Percentiles rank a stretch among this genome's conserved stretches.
Evolutionary conservation across 2,113 vertebrate genomes (phyloP).

Genomic region (Sylvilagus bachmani): DNA sequence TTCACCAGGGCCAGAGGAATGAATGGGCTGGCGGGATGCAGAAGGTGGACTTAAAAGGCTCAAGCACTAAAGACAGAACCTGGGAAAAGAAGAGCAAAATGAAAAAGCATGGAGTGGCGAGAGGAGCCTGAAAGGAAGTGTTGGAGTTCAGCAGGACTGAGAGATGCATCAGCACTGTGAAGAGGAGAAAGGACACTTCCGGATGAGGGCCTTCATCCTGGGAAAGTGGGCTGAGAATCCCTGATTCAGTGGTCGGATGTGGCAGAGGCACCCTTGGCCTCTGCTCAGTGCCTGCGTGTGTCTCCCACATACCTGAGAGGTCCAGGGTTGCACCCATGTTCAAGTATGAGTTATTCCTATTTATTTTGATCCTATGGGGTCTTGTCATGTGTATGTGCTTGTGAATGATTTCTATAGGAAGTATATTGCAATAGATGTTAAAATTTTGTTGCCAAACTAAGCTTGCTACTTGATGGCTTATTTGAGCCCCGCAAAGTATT

Average conservation of each 20-base stretch:
- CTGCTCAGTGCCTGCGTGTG: neutral
- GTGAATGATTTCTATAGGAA: constrained; percentile 35
- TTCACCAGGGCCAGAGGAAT: neutral
- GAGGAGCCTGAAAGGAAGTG: neutral
- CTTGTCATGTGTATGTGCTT: neutral
- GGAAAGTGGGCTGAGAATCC: constrained; percentile 39
- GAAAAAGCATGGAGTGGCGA: neutral
- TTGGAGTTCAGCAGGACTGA: neutral
- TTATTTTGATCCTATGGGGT: constrained; percentile 44
- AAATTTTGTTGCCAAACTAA: neutral
- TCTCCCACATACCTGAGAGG: neutral
- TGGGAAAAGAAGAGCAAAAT: constrained; percentile 27
- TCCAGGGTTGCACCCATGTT: neutral
- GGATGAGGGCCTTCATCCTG: constrained; percentile 3
- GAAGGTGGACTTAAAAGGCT: neutral
- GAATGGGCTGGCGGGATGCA: neutral
- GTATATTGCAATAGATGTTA: neutral
- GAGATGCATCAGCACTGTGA: neutral
- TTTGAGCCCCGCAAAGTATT: neutral
- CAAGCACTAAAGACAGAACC: constrained; percentile 42
- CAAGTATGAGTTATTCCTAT: constrained; percentile 48
- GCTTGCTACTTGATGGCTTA: neutral
- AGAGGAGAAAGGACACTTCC: constrained; percentile 36
- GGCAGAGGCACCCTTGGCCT: constrained; percentile 4
- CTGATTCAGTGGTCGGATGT: constrained; percentile 18